phyloP scores from a whole-genome alignment of 2,888 invertebrate species.

The Diarsia brunnea region DNA sequence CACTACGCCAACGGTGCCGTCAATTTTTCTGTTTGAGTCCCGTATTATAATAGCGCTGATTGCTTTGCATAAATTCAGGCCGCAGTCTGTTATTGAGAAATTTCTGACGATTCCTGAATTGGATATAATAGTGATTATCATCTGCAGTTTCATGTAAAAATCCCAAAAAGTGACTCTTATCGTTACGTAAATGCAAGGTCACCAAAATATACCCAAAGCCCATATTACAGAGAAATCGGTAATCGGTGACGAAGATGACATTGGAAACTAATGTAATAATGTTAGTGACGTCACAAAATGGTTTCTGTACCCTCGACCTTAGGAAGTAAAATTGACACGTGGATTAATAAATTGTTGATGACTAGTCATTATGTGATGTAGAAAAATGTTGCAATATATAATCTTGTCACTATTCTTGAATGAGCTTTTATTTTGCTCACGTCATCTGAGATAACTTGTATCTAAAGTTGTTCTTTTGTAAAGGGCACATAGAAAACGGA shows the following conservation, averaged over 20 bases:
- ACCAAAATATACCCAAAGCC: not conserved
- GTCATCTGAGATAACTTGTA: not conserved
- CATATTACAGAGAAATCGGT: conserved; percentile 35
- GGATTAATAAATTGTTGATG: conserved; percentile 8
- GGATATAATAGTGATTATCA: not conserved
- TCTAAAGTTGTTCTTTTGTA: too few species aligned
- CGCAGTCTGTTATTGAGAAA: not conserved
- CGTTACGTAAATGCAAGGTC: conserved; percentile 9
- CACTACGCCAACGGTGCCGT: too few species aligned
- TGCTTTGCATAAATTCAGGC: not conserved
- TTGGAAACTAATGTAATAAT: conserved; percentile 14
- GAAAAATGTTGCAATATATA: conserved; percentile 2
- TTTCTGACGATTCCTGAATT: not conserved
- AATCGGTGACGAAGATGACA: conserved; percentile 37
- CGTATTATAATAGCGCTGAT: not conserved
- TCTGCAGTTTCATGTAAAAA: not conserved
- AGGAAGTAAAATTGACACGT: conserved; percentile 5
- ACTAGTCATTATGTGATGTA: conserved; percentile 26
- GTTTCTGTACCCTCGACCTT: conserved; percentile 30
- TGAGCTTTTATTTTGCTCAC: not conserved
- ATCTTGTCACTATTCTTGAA: conserved; percentile 15
- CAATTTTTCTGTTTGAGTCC: not conserved
- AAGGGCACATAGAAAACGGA: too few species aligned
- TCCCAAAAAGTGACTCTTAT: not conserved
- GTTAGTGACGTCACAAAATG: conserved; percentile 26